Conservation (phyloP, 2,888 invertebrate genomes). For the Macaria notata region DNA sequence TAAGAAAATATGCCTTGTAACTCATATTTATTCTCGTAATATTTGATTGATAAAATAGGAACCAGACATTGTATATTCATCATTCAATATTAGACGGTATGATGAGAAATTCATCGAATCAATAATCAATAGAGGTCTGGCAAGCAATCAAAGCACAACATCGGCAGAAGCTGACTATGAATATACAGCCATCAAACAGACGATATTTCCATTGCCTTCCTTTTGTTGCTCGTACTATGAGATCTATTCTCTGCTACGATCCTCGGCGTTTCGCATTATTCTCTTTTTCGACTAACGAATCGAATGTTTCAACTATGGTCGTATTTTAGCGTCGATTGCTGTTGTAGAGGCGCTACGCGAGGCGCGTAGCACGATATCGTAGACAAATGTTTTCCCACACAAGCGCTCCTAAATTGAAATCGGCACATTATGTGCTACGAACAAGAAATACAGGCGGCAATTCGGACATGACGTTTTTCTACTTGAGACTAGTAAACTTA, state of each 20-base stretch:
- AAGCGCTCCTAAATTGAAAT: not conserved
- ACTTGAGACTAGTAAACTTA: too few species aligned
- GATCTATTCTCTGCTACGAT: conserved; percentile 67
- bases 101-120: conserved; percentile 2
- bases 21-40: too few species aligned
- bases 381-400: conserved; percentile 7
- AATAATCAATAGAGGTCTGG: conserved; percentile 51
- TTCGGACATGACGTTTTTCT: too few species aligned
- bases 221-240: conserved; percentile 72
- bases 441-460: too few species aligned
- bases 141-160: conserved; percentile 65
- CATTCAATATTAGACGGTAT: not conserved
- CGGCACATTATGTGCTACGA: too few species aligned
- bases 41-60: too few species aligned
- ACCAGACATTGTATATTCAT: too few species aligned
- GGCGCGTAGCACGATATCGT: conserved; percentile 12
- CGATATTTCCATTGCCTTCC: conserved; percentile 67
- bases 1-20: too few species aligned
- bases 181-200: conserved; percentile 61
- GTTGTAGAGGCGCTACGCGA: conserved; percentile 38
- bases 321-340: conserved; percentile 56
- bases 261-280: conserved; percentile 70
- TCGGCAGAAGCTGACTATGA: conserved; percentile 39
- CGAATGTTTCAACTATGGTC: conserved; percentile 61
- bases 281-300: conserved; percentile 75